phyloP scores from a whole-genome alignment of 2,888 invertebrate species.

The Hydroisotoma schaefferi region DNA sequence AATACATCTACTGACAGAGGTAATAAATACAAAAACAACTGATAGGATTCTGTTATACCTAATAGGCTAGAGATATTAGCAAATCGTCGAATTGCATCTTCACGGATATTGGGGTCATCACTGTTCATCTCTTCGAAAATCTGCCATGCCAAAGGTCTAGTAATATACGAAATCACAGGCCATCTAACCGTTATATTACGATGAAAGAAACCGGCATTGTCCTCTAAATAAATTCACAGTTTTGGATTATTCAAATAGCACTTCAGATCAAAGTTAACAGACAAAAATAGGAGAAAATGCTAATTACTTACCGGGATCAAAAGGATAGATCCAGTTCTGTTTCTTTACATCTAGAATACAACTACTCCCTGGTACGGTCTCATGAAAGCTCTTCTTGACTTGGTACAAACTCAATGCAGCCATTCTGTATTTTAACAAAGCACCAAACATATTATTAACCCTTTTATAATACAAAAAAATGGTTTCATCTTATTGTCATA shows the following conservation, averaged over 20 bases:
- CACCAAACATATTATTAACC: not conserved
- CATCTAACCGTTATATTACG: slow-evolving; percentile 11
- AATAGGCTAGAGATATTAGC: slow-evolving; percentile 21
- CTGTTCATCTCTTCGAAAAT: slow-evolving; percentile 25
- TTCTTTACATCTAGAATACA: not conserved
- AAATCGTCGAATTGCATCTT: slow-evolving; percentile 25
- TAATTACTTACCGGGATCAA: slow-evolving; percentile 34
- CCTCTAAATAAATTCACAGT: slow-evolving; percentile 6
- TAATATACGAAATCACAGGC: slow-evolving; percentile 10
- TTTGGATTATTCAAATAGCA: not conserved
- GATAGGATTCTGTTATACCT: slow-evolving; percentile 10
- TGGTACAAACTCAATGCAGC: not conserved
- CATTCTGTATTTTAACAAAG: not conserved
- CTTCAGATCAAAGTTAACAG: not conserved
- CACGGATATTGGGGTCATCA: slow-evolving; percentile 15
- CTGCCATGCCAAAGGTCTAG: slow-evolving; percentile 24
- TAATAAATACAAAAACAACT: slow-evolving; percentile 1
- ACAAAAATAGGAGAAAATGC: not conserved
- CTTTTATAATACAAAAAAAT: not conserved
- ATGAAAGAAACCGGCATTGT: slow-evolving; percentile 19
- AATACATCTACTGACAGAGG: slow-evolving; percentile 9
- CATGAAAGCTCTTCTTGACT: not conserved
- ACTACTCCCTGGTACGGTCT: not conserved
- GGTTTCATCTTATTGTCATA: not conserved
- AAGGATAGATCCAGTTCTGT: slow-evolving; percentile 12